A percentile compares a stretch with the other conserved stretches of the same genome.
Conservation (phyloP, 2,888 invertebrate species). For the Oxystoma pomonae region DNA sequence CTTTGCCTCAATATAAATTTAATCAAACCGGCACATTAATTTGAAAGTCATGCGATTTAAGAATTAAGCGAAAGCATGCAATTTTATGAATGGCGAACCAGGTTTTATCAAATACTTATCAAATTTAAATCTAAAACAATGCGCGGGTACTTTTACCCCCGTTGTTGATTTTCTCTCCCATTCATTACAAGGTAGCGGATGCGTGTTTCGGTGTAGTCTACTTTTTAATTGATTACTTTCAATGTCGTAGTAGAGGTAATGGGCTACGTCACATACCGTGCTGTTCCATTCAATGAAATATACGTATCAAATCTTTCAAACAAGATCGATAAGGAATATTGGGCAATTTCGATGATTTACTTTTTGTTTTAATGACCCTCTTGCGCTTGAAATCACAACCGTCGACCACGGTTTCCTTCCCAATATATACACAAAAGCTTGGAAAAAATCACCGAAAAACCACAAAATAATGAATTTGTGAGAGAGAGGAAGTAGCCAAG, state of each 20-base stretch:
- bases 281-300: neutral
- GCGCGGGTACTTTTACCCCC: no score
- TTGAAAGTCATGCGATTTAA: no score
- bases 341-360: neutral
- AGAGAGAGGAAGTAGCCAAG: conserved; percentile 19
- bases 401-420: neutral
- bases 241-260: neutral
- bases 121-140: no score
- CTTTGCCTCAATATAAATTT: no score
- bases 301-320: neutral
- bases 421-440: neutral
- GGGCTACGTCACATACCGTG: neutral
- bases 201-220: no score
- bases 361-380: neutral
- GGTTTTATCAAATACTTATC: no score
- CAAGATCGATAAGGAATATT: neutral
- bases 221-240: neutral
- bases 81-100: no score
- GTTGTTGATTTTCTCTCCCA: no score
- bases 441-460: neutral
- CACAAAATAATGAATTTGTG: neutral
- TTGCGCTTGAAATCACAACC: neutral
- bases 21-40: no score
- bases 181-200: no score
- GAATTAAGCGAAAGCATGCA: no score